Base-by-base conservation (phyloP, 1,140 invertebrate species). In the Drosophila ohnishii region DNA sequence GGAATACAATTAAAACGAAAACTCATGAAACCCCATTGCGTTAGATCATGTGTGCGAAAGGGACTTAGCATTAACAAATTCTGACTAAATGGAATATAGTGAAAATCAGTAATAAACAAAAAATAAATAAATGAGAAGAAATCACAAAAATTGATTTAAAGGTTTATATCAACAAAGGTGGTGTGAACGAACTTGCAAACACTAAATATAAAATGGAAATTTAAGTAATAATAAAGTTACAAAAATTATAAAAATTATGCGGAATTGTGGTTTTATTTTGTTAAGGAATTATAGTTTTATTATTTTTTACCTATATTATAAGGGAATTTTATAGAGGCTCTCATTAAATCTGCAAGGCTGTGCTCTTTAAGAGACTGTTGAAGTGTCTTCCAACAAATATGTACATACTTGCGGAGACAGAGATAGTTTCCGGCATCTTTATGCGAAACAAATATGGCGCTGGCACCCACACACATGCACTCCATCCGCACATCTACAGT, bases 191-290 rank as follows among this genome's bases (percentile, higher is more conserved):
- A 61, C 32, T 50, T 34, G 71, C 19, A 48, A 40, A 45, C 57
- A 66, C 69, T 76, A 59, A 56, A 75, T 16, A 75, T 79, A 62
- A 57, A 70, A 77, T 66, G 40, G 44, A 87, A 70, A 79, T 77
- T 87, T 77, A 67, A 87, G 64, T 86, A 86, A 81, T 86, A 86
- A 86, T 87, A 86, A 86, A 86, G 83, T 86, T 86, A 58, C 62
- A 83, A 83, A 82, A 86, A 83, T 77, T 87, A 75, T 78, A 87
- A 65, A 67, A 48, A 47, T 57, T 50, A 63, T n/a, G 22, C 5
- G 25, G 11, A 34, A 1, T 4, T 5, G 10, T 37, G 10, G 16
- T 47, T 42, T 60, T 67, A 37, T 37, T 32, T 37, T 57, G 11
- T 10, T 32, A 4, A 22, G 5, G 11, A 42, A 5, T 6, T 55